Evolutionary conservation across 2,888 invertebrate genomes (phyloP), one percentile per base, ranked within the genome.

Genomic region (Mythimna vitellina): DNA sequence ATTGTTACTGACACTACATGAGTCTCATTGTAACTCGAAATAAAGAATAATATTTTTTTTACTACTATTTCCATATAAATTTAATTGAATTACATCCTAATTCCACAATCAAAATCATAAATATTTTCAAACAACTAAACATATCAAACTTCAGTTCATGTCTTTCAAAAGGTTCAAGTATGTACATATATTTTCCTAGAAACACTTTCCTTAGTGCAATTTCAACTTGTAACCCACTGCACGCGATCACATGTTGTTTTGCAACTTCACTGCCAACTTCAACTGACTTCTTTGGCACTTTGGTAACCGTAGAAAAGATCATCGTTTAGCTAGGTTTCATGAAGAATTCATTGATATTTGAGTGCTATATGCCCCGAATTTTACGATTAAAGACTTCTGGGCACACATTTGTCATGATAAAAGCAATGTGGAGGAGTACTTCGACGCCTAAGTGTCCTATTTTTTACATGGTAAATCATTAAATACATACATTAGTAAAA

Each of bases 191-290:
- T 62, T 46, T 74, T 35, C 35, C 20, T 49, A 20, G 17, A 3
- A 63, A 35, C 32, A 20, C 46, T 56, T 60, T 54, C 25, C 35
- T 49, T 42, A 25, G 12, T 65, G 20, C 38, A 73, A 58, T 73
- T 65, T 57, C 14, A 65, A 74, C 49, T 74, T 65, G 32, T 58
- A 53, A 51, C 51, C 51, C 22, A 46, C n/a, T 58, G 32, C 57
- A 58, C 42, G 25, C 32, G 25, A 32, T 57, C 32, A 32, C n/a
- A 46, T 35, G 57, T 56, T 74, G 29, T 65, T 75, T 73, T 60
- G 25, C 25, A 54, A 75, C 53, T 60, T 6, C 51, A 14, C 25
- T 53, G n/a, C 51, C 22, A 51, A 75, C 38, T 66, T 49, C 20
- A 58, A 38, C 49, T 25, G 12, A 51, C 29, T 70, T 73, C 32